Base-by-base conservation (phyloP, 2,797 vertebrate species). In the Anniella stebbinsi region DNA sequence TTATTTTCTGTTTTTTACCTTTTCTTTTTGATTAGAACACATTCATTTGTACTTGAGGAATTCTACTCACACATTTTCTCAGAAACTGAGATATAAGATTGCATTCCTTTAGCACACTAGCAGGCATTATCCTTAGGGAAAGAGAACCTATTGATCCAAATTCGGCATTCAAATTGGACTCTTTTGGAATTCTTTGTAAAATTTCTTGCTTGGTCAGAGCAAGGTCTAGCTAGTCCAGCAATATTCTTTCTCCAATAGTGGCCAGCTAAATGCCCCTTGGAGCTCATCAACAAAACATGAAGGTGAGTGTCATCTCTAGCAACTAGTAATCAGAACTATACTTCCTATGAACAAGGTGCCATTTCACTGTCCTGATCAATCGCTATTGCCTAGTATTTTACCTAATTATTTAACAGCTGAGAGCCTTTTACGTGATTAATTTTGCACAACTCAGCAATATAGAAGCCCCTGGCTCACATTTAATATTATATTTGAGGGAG, bases 31-130 rank as follows among this genome's bases (percentile, higher is more conserved):
- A 12, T 66, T 38, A 63, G 25, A 51, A 67, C 4, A 60, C n/a
- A 85, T 78, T 33, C 80, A 13, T 91, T 83, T 92, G 70, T 77
- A 23, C 2, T 87, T 86, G 30, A 54, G 87, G 84, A 91, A 88
- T 38, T 38, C 36, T 78, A n/a, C 36, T 89, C 28, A 80, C n/a
- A 85, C 10, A 5, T 30, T 41, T 33, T 54, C 33, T 3, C 63
- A 80, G 89, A 92, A 81, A 89, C 36, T 87, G 78, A 93, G 84
- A 87, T 30, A 54, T 36, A n/a, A 45, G 86, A 3, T 11, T 51
- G 67, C 9, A 51, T 67, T 25, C 45, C 30, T 78, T 23, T 67
- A 51, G 51, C 4, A n/a, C 11, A 48, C 15, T 28, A 38, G 30
- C 54, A 60, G 63, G 51, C 28, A 41, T 63, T 38, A n/a, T 3